Conservation (phyloP, 2,113 vertebrate species). For the Caloenas nicobarica region DNA sequence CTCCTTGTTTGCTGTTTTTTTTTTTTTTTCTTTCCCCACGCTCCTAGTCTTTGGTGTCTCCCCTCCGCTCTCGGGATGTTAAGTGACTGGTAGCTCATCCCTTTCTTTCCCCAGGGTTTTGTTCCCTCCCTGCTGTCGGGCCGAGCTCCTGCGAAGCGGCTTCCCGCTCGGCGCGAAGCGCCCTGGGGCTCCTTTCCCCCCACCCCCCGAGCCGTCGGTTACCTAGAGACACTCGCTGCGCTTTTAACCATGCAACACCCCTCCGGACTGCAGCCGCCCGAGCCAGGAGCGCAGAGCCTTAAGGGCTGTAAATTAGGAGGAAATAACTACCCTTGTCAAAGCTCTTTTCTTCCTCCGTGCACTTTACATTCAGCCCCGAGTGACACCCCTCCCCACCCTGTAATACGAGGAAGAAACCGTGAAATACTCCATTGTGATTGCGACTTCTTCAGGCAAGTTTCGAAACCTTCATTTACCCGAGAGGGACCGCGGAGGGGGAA, state of each 20-base stretch:
- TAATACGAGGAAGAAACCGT: slow-evolving; percentile 76
- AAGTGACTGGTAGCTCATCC: neutral
- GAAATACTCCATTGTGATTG: slow-evolving; percentile 76
- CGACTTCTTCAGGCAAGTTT: slow-evolving; percentile 76
- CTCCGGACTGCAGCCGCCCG: slow-evolving; percentile 59
- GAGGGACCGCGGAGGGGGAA: slow-evolving; percentile 58
- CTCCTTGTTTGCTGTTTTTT: neutral
- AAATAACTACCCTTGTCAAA: slow-evolving; percentile 79
- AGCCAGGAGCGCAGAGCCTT: slow-evolving; percentile 75
- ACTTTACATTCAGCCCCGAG: slow-evolving; percentile 70
- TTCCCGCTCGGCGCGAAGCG: neutral
- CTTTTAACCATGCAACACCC: slow-evolving; percentile 68
- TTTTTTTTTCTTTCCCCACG: neutral
- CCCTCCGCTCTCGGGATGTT: neutral
- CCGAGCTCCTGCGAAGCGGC: neutral
- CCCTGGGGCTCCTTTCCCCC: slow-evolving; percentile 21
- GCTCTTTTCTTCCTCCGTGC: slow-evolving; percentile 66
- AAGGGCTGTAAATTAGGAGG: slow-evolving; percentile 87
- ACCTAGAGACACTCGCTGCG: slow-evolving; percentile 74
- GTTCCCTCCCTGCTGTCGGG: neutral
- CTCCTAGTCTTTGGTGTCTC: neutral
- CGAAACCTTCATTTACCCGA: slow-evolving; percentile 68
- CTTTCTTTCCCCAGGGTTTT: neutral
- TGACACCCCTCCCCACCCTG: slow-evolving; percentile 71
- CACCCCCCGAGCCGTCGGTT: slow-evolving; percentile 22